Percentiles rank a stretch among this genome's conserved stretches.
Evolutionary conservation across 2,797 vertebrate species (phyloP).

Genomic region (Urocyon cinereoargenteus): DNA sequence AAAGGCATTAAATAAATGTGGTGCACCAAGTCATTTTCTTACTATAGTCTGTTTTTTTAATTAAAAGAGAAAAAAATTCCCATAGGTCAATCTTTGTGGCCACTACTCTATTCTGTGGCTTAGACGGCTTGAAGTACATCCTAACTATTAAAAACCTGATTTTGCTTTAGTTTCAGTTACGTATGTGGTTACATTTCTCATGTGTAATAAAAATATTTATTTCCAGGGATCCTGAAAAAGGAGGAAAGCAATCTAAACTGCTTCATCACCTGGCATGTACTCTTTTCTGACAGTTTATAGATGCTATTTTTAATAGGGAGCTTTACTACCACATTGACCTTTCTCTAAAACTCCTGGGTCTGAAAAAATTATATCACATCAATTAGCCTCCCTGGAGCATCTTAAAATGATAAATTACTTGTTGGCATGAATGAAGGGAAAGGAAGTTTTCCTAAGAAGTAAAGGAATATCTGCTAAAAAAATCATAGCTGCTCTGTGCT

Average conservation of each 20-base stretch:
- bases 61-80: constrained; percentile 1
- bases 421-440: neutral
- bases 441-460: neutral
- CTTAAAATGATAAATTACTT: constrained; percentile 23
- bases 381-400: neutral
- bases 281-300: neutral
- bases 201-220: neutral
- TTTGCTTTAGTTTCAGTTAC: neutral
- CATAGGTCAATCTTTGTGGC: neutral
- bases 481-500: neutral
- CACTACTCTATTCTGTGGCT: neutral
- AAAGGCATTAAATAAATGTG: neutral
- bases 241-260: neutral
- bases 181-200: neutral
- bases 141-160: neutral
- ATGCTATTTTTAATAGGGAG: constrained; percentile 41
- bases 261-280: neutral
- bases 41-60: neutral
- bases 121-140: neutral
- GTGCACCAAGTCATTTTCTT: neutral
- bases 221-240: neutral
- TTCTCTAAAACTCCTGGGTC: constrained; percentile 45
- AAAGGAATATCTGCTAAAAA: neutral
- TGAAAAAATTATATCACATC: constrained; percentile 54
- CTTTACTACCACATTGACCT: neutral